A percentile compares a stretch with the other conserved stretches of the same genome.
Conservation (phyloP, 2,797 vertebrate species). For the Tragelaphus oryx region DNA sequence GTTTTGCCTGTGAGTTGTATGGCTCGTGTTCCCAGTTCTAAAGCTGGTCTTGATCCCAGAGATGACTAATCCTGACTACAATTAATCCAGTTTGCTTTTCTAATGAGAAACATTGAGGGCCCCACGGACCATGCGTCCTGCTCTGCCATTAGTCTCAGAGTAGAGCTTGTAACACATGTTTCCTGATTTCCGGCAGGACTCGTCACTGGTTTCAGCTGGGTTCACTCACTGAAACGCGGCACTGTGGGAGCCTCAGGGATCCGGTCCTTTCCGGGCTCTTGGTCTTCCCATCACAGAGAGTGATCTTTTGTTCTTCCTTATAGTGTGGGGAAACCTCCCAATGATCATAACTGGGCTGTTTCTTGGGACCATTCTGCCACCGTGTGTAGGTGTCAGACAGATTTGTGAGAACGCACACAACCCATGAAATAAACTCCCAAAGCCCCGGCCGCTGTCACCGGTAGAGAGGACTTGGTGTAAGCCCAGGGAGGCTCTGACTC, state of each 20-base stretch:
- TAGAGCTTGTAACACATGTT: fast-evolving
- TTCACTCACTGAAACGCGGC: fast-evolving
- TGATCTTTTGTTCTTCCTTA: no score
- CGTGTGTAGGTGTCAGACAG: fast-evolving
- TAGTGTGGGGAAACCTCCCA: background rate
- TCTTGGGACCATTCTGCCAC: background rate
- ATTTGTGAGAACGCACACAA: fast-evolving
- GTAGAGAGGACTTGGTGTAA: background rate
- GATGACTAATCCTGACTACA: fast-evolving
- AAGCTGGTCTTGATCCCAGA: background rate
- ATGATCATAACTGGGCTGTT: fast-evolving
- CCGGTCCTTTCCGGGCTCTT: fast-evolving
- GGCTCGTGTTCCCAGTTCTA: fast-evolving
- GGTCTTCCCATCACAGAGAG: fast-evolving
- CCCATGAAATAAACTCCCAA: fast-evolving
- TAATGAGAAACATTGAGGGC: fast-evolving
- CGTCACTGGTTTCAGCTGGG: fast-evolving
- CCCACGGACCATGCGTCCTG: fast-evolving
- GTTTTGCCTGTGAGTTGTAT: background rate
- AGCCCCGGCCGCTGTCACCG: fast-evolving
- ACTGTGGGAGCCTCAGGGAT: fast-evolving
- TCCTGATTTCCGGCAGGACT: fast-evolving
- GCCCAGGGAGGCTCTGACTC: fast-evolving
- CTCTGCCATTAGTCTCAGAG: background rate
- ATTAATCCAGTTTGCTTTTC: background rate